Percentiles rank a stretch among this genome's conserved stretches.
Evolutionary conservation across 2,888 invertebrate species (phyloP).

Genomic region (Spisula solida): DNA sequence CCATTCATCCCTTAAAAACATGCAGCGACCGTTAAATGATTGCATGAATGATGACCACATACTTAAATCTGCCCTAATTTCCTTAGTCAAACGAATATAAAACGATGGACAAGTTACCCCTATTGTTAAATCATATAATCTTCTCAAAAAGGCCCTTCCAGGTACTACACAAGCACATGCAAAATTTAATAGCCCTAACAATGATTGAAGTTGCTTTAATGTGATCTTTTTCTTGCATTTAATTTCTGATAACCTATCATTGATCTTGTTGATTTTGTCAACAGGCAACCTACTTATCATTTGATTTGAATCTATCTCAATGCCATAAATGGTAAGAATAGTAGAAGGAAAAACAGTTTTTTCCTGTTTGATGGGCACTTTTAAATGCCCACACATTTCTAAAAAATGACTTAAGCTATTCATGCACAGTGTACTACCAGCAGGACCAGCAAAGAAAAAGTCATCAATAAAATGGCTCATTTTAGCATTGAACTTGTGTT

Average conservation of each 20-base stretch:
- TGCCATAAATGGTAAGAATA: slow-evolving; percentile 39
- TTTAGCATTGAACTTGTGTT: slow-evolving; percentile 27
- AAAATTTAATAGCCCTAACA: slow-evolving; percentile 45
- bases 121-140: slow-evolving; percentile 51
- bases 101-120: slow-evolving; percentile 18
- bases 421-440: slow-evolving; percentile 14
- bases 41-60: slow-evolving; percentile 50
- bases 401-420: neutral
- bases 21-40: neutral
- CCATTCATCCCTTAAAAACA: neutral
- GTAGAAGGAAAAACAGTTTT: slow-evolving; percentile 44
- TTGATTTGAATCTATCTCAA: slow-evolving; percentile 30
- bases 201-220: slow-evolving; percentile 47
- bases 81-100: slow-evolving; percentile 38
- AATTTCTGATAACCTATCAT: neutral
- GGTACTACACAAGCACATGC: slow-evolving; percentile 38
- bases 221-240: slow-evolving; percentile 11
- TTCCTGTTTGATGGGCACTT: slow-evolving; percentile 47
- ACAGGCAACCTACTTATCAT: slow-evolving; percentile 36
- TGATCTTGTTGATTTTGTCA: slow-evolving; percentile 32
- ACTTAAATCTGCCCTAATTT: slow-evolving; percentile 34
- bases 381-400: neutral
- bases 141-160: slow-evolving; percentile 47
- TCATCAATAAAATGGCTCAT: slow-evolving; percentile 47
- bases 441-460: slow-evolving; percentile 51